These are phyloP conservation scores for Hylomyscus alleni DNA, from an alignment of 2,797 vertebrate genomes.

Conservation along the genomic window DNA sequence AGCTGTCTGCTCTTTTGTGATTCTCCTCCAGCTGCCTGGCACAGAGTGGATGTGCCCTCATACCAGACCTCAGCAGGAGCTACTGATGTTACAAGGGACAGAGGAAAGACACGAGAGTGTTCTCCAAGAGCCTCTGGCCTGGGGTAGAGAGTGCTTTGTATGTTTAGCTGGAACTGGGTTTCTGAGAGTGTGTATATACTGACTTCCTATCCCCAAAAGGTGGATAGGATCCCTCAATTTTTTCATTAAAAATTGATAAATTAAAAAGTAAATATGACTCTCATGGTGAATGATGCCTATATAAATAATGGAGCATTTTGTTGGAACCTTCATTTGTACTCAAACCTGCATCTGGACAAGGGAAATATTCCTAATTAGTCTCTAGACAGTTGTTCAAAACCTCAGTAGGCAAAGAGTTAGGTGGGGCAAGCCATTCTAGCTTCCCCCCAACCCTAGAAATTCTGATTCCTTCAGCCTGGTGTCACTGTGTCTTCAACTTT, in stretches of 20 bases:
- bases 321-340: background rate
- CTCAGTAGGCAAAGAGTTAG: background rate
- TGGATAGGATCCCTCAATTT: background rate
- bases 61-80: too few species aligned
- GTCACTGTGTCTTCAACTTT: background rate
- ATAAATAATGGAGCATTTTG: background rate
- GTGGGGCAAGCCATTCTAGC: background rate
- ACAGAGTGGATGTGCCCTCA: background rate
- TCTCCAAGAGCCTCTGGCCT: background rate
- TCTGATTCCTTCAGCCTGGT: constrained; percentile 14
- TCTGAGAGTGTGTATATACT: background rate
- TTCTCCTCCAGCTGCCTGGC: background rate
- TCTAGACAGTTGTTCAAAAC: background rate
- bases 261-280: background rate
- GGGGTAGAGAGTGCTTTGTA: background rate
- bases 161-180: background rate
- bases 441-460: background rate
- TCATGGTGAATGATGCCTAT: background rate
- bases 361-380: background rate
- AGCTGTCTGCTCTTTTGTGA: background rate
- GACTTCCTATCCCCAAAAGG: background rate
- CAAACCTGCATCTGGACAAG: background rate
- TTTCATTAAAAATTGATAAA: background rate
- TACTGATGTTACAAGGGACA: background rate
- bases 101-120: background rate